phyloP scores from a whole-genome alignment of 2,888 invertebrate genomes.

The Hylaea fasciaria region DNA sequence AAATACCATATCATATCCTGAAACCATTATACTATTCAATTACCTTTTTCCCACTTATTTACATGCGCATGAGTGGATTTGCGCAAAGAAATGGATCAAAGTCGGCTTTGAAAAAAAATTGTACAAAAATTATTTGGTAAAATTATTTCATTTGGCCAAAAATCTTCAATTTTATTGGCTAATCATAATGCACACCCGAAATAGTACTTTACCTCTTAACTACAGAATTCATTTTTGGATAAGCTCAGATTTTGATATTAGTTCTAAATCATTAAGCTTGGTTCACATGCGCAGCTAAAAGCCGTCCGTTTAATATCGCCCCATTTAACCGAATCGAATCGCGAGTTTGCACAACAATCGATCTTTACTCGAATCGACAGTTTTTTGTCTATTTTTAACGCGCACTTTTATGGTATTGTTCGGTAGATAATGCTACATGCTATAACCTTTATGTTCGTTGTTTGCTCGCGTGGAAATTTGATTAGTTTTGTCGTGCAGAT shows the following conservation, averaged over 20 bases:
- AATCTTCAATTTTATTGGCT: slow-evolving; percentile 20
- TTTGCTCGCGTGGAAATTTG: slow-evolving; percentile 79
- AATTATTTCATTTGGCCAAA: slow-evolving; percentile 34
- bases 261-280: slow-evolving; percentile 80
- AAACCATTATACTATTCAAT: slow-evolving; percentile 59
- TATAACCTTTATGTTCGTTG: slow-evolving; percentile 58
- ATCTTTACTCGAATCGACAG: slow-evolving; percentile 77
- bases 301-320: slow-evolving; percentile 70
- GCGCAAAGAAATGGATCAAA: slow-evolving; percentile 68
- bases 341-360: slow-evolving; percentile 82
- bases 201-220: neutral
- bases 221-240: slow-evolving; percentile 16
- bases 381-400: slow-evolving; percentile 80
- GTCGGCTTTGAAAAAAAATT: slow-evolving; percentile 51
- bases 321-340: slow-evolving; percentile 81
- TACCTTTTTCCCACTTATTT: slow-evolving; percentile 62
- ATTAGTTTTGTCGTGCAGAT: slow-evolving; percentile 78
- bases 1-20: slow-evolving; percentile 77
- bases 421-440: slow-evolving; percentile 62
- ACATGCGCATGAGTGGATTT: slow-evolving; percentile 69
- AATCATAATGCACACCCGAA: slow-evolving; percentile 5
- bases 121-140: slow-evolving; percentile 36
- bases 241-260: slow-evolving; percentile 39
- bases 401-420: slow-evolving; percentile 68
- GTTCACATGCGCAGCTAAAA: slow-evolving; percentile 69